Evolutionary conservation across 2,888 invertebrate species (phyloP), one percentile per base, ranked within the genome.

Genomic region (Pachycephus smyrnensis): DNA sequence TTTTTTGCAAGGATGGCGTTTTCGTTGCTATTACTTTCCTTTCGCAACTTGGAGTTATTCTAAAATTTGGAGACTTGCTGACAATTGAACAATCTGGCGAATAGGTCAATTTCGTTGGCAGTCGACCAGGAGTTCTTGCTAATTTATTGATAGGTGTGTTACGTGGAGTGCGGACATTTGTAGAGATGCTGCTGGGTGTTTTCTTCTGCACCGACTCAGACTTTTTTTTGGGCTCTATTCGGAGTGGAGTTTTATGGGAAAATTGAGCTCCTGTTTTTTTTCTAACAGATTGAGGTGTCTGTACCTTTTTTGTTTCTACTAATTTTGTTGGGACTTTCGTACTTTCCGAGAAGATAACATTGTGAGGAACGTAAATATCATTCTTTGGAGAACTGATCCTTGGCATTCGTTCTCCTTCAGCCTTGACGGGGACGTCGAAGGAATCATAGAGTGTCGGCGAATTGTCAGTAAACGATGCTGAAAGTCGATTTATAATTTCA

Each of bases 1-100:
- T 55, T 55, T 74, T 74, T 12, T 74, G 35, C 12, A 74, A 33
- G 74, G 36, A 36, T 30, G 37, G 30, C 30, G 32, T 33, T 30
- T n/a, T 74, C 36, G 33, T 74, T 23, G 36, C 74, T 30, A 6
- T 33, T 74, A 32, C 33, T 30, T 69, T 23, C 68, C 68, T 69
- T 69, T 31, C 32, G 12, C 23, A 68, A 36, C 11, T 73, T 71
- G 71, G 68, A 12, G 73, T 55, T 73, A 83, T 68, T 37, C 76
- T 76, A 12, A 87, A 86, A 85, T 90, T 90, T 31, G 90, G 90
- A 1, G 90, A 90, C 76, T 85, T 89, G 40, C 89, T 90, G 71
- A 90, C 77, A 33, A 90, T 88, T 35, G 87, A 86, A n/a, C 81
- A 84, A 77, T 88, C 82, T n/a, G 80, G 75, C 73, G 79, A 71